These are phyloP conservation scores for Euwallacea similis DNA, from an alignment of 1,140 invertebrate genomes.

Conservation along the genomic window DNA sequence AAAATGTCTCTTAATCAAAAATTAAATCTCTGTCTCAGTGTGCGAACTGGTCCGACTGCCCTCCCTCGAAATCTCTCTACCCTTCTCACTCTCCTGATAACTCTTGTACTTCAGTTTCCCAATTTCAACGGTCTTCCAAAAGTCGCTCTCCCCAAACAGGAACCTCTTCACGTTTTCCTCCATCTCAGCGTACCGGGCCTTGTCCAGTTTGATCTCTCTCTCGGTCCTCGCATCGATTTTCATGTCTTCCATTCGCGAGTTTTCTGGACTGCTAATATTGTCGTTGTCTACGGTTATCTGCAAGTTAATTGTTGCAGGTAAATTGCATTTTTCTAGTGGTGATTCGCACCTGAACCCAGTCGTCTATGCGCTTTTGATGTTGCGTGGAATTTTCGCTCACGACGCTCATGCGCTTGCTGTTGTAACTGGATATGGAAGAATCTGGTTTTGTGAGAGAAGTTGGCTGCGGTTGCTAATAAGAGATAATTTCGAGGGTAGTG, in stretches of 20 bases:
- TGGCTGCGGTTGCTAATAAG: background rate
- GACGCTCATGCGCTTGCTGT: constrained; percentile 39
- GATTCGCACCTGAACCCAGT: constrained; percentile 45
- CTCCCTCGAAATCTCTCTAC: background rate
- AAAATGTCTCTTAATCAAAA: background rate
- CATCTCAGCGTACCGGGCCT: constrained; percentile 49
- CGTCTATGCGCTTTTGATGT: constrained; percentile 47
- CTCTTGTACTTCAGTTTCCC: constrained; percentile 46
- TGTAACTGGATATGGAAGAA: constrained; percentile 40
- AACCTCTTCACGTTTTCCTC: constrained; percentile 53
- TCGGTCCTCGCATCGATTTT: constrained; percentile 30
- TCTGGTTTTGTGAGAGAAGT: constrained; percentile 7
- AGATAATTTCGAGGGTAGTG: background rate
- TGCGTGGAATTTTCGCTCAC: constrained; percentile 44
- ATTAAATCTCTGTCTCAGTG: constrained; percentile 47
- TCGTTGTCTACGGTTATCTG: constrained; percentile 43
- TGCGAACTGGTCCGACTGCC: constrained; percentile 38
- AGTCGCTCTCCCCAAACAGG: constrained; percentile 50
- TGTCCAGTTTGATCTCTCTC: constrained; percentile 48
- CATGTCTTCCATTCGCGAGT: constrained; percentile 41
- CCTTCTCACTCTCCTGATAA: constrained; percentile 35
- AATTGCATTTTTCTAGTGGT: background rate
- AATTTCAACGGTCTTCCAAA: constrained; percentile 49
- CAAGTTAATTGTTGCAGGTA: background rate
- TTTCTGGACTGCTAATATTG: constrained; percentile 40